Conservation (phyloP, 2,888 invertebrate species). For the Idaea straminata region DNA sequence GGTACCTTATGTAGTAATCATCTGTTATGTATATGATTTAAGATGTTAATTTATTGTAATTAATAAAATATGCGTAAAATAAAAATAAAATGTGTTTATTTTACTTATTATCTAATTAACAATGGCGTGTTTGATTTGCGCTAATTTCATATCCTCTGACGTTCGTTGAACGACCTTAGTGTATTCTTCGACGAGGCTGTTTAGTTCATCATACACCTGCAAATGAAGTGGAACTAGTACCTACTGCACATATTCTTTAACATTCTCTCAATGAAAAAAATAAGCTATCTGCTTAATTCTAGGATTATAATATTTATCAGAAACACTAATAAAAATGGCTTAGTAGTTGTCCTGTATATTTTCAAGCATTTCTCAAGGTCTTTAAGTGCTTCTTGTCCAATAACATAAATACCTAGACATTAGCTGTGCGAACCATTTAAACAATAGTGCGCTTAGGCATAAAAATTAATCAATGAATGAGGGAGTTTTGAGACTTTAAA, state of each 20-base stretch:
- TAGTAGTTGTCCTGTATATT: no score
- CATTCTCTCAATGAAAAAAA: no score
- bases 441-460: no score
- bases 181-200: conserved; percentile 82
- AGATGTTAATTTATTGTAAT: conserved; percentile 14
- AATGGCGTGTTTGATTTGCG: conserved; percentile 29
- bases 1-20: not conserved
- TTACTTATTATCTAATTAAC: conserved; percentile 26
- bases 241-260: not conserved
- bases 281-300: no score
- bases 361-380: no score
- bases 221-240: conserved; percentile 23
- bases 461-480: no score
- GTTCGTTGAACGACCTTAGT: conserved; percentile 82
- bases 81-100: conserved; percentile 26
- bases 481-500: no score
- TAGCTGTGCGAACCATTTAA: no score
- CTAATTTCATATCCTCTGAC: conserved; percentile 82
- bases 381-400: no score
- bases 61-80: conserved; percentile 29
- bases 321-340: no score
- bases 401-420: no score
- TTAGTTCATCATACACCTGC: conserved; percentile 82
- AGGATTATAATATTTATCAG: no score
- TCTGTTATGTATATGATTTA: not conserved